Percentiles rank a stretch among this genome's conserved stretches.
phyloP scores from a whole-genome alignment of 2,797 vertebrate species.

The Amazona ochrocephala region DNA sequence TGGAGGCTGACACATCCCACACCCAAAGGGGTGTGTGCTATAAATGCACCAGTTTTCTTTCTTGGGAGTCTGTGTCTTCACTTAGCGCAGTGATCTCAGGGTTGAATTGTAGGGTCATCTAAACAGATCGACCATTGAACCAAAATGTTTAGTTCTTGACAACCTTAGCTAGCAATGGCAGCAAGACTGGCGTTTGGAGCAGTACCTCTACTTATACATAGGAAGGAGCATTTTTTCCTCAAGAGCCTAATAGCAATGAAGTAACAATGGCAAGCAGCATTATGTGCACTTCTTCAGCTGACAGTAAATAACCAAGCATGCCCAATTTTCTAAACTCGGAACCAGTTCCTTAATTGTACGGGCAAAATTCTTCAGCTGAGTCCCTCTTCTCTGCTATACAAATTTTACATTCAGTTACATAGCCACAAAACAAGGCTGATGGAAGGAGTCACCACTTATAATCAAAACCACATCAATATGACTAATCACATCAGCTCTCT shows the following conservation, averaged over 20 bases:
- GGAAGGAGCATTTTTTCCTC: background rate
- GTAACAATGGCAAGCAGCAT: background rate
- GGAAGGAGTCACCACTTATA: background rate
- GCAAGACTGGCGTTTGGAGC: background rate
- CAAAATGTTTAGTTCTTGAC: background rate
- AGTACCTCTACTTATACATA: background rate
- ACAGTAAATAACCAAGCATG: background rate
- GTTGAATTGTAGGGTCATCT: background rate
- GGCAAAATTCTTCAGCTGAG: background rate
- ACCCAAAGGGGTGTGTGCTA: background rate
- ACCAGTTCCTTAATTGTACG: background rate
- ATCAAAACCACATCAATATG: background rate
- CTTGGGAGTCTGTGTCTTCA: background rate
- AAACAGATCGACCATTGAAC: background rate
- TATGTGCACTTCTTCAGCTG: background rate
- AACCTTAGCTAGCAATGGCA: background rate
- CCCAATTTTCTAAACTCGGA: background rate
- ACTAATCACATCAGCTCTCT: background rate
- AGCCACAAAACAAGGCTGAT: background rate
- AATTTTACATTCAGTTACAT: background rate
- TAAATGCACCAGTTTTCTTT: background rate
- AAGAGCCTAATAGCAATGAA: background rate
- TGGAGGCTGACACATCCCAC: background rate
- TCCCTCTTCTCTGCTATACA: background rate
- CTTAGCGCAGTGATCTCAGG: background rate